Evolutionary conservation across 2,797 vertebrate genomes (phyloP).

Genomic region (Fringilla coelebs): DNA sequence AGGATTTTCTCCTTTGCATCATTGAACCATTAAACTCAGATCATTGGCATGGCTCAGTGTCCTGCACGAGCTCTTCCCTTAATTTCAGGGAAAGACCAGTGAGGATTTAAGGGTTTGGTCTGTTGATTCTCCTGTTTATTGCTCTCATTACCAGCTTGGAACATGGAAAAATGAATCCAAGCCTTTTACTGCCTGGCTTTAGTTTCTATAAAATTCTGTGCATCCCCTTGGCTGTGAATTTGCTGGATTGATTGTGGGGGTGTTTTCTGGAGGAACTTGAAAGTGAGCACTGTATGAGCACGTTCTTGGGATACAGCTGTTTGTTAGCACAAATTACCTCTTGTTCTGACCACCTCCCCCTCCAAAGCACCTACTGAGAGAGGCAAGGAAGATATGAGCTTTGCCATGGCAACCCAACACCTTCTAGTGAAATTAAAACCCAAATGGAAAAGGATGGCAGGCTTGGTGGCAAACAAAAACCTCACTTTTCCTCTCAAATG

Average conservation of each 20-base stretch:
- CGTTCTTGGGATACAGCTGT: background rate
- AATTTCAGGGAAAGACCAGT: background rate
- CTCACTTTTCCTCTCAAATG: background rate
- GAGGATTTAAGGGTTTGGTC: background rate
- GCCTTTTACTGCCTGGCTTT: background rate
- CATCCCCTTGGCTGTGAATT: background rate
- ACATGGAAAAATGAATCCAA: background rate
- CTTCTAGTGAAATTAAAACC: slow-evolving; percentile 41
- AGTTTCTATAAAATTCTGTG: background rate
- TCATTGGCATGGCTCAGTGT: background rate
- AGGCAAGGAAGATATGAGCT: slow-evolving; percentile 8
- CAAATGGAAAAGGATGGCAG: slow-evolving; percentile 13
- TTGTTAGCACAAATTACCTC: slow-evolving; percentile 32
- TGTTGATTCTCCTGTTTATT: background rate
- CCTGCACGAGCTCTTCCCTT: background rate
- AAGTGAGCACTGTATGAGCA: background rate
- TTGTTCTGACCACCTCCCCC: slow-evolving; percentile 19
- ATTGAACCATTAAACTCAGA: background rate
- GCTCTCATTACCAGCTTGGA: background rate
- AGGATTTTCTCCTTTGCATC: background rate
- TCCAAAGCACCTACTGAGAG: slow-evolving; percentile 31
- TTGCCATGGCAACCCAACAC: slow-evolving; percentile 55
- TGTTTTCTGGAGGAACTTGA: background rate
- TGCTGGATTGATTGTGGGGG: background rate
- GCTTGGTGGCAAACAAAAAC: background rate